Evolutionary conservation across 2,113 vertebrate genomes (phyloP).

Genomic region (Telmatochromis brachygnathus): DNA sequence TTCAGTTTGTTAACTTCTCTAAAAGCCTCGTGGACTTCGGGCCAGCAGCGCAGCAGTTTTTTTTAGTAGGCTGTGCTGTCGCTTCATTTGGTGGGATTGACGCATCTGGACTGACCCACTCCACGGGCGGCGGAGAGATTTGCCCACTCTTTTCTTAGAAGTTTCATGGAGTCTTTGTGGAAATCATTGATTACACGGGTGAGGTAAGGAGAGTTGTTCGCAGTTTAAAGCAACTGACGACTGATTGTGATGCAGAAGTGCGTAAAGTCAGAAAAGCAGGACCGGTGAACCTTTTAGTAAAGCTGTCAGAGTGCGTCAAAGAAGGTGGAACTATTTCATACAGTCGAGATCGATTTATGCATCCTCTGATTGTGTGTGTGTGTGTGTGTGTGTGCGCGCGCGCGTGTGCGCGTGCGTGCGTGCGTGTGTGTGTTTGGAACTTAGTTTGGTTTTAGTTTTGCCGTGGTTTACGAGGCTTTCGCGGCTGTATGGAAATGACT

Average conservation of each 20-base stretch:
- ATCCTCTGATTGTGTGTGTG: not conserved
- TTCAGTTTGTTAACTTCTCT: slow-evolving; percentile 55
- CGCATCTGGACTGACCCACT: not conserved
- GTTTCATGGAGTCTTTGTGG: slow-evolving; percentile 45
- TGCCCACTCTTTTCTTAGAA: not conserved
- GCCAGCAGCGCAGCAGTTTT: not conserved
- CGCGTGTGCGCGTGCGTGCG: fast-evolving
- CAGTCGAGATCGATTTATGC: not conserved
- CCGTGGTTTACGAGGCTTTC: not conserved
- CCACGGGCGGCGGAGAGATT: not conserved
- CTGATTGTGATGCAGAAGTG: not conserved
- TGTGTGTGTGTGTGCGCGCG: fast-evolving
- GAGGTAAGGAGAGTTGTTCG: slow-evolving; percentile 28
- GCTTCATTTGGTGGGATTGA: not conserved
- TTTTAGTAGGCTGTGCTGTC: not conserved
- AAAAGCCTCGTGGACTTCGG: slow-evolving; percentile 31
- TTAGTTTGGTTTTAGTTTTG: not conserved
- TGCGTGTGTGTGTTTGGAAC: not conserved
- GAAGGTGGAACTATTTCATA: not conserved
- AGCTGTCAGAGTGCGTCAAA: not conserved
- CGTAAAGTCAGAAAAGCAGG: not conserved
- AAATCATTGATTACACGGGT: not conserved
- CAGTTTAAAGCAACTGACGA: not conserved
- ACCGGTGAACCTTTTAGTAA: not conserved
- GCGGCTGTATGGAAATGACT: slow-evolving; percentile 16